Conservation (phyloP, 2,113 vertebrate species). For the Leuciscus idus region DNA sequence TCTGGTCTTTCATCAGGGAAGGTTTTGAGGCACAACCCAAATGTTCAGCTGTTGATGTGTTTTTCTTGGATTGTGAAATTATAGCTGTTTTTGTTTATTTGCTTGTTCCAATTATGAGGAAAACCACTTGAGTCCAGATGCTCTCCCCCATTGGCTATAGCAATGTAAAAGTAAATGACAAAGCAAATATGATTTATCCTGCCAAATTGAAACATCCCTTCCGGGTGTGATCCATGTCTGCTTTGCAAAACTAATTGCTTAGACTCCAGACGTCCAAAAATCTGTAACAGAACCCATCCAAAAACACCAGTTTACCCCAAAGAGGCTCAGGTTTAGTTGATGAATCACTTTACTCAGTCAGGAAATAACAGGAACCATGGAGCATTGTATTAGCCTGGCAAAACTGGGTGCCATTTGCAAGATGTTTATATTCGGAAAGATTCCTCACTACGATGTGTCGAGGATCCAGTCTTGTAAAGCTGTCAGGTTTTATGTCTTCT, state of each 20-base stretch:
- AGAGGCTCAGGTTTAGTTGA: not conserved
- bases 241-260: not conserved
- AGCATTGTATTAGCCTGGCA: not conserved
- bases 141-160: not conserved
- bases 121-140: not conserved
- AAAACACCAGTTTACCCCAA: not conserved
- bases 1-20: not conserved
- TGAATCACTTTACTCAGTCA: not conserved
- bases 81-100: not conserved
- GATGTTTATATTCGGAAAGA: slow-evolving; percentile 12
- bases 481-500: slow-evolving; percentile 29
- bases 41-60: not conserved
- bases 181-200: not conserved
- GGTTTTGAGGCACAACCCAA: not conserved
- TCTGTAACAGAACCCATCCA: not conserved
- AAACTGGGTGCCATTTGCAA: not conserved
- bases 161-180: not conserved
- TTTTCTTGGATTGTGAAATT: not conserved
- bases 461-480: slow-evolving; percentile 18
- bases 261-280: not conserved
- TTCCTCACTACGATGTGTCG: not conserved
- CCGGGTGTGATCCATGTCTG: not conserved
- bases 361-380: not conserved
- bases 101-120: not conserved
- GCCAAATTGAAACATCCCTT: not conserved